Evolutionary conservation across 2,113 vertebrate genomes (phyloP), one percentile per base, ranked within the genome.

Genomic region (Planiliza haematocheilus): DNA sequence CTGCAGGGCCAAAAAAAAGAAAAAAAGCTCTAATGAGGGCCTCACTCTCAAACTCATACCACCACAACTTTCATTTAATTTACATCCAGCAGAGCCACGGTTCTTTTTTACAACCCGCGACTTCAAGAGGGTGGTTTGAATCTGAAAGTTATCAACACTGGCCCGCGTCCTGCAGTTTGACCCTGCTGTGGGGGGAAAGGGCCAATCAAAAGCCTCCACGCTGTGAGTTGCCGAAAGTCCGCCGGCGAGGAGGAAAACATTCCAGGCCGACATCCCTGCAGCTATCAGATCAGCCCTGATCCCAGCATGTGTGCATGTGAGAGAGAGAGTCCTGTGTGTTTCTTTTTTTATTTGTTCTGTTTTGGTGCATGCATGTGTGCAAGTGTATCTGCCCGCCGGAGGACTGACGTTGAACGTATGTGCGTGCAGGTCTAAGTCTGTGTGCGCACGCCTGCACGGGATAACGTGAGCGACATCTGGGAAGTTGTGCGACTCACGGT

Each of bases 211-310:
- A 67, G 42, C 53, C 68, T 75, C 81, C 42, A 16, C 64, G n/a
- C n/a, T 17, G 59, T 3, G 17, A 41, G 64, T 21, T 1, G 50
- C 16, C 52, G 58, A 72, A 49, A 82, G 67, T 53, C 12, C 20
- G 53, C 58, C 61, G 36, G 77, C 50, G 10, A 75, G 57, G 65
- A 83, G 41, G 51, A 63, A 64, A 59, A 73, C 63, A 53, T 39
- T 20, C 12, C 0, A 74, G 24, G 65, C 61, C 65, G 41, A 86
- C 62, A 52, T 70, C 79, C 68, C 83, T 34, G 62, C 81, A 82
- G 85, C 65, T 67, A 73, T 34, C 66, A 82, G 39, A 76, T 56
- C 77, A 87, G 83, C 85, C 60, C 85, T 87, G 83, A 90, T 90
- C 88, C 91, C 90, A 89, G 88, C 81, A 7, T 67, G 70, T 84